Evolutionary conservation across 2,888 invertebrate genomes (phyloP).

Genomic region (Rhorus exstirpatorius): DNA sequence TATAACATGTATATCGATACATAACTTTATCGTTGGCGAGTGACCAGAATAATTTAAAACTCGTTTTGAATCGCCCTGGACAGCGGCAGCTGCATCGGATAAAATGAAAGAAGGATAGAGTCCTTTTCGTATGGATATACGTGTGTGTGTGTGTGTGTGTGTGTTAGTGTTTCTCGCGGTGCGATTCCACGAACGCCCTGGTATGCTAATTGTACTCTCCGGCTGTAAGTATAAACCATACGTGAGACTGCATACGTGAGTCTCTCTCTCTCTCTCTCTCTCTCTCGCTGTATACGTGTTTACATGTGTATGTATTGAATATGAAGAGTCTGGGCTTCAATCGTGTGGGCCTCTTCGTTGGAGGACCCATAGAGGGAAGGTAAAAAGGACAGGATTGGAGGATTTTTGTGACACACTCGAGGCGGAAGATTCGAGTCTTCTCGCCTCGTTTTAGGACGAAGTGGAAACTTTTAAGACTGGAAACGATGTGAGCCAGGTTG

Average conservation of each 20-base stretch:
- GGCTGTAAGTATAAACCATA: slow-evolving; percentile 67
- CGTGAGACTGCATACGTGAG: slow-evolving; percentile 65
- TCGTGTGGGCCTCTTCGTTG: slow-evolving; percentile 16
- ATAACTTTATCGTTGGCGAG: slow-evolving; percentile 65
- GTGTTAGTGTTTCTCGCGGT: slow-evolving; percentile 32
- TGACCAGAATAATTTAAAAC: slow-evolving; percentile 68
- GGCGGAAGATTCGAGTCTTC: slow-evolving; percentile 18
- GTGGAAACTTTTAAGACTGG: neutral
- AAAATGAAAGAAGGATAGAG: slow-evolving; percentile 43
- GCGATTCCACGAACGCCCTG: slow-evolving; percentile 80
- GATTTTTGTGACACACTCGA: slow-evolving; percentile 16
- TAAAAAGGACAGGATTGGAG: neutral
- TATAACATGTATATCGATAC: slow-evolving; percentile 56
- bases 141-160: too few relatives aligned
- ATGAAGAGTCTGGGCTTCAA: slow-evolving; percentile 43
- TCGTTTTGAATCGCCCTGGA: slow-evolving; percentile 59
- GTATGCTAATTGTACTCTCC: slow-evolving; percentile 80
- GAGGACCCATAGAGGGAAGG: too few relatives aligned
- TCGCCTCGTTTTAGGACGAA: neutral
- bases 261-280: slow-evolving; percentile 25
- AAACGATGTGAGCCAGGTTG: too few relatives aligned
- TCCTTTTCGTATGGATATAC: slow-evolving; percentile 21
- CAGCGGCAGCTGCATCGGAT: slow-evolving; percentile 58
- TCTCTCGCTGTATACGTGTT: slow-evolving; percentile 1
- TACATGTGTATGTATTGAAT: slow-evolving; percentile 37